Conservation (phyloP, 2,113 vertebrate genomes). For the Indri indri region DNA sequence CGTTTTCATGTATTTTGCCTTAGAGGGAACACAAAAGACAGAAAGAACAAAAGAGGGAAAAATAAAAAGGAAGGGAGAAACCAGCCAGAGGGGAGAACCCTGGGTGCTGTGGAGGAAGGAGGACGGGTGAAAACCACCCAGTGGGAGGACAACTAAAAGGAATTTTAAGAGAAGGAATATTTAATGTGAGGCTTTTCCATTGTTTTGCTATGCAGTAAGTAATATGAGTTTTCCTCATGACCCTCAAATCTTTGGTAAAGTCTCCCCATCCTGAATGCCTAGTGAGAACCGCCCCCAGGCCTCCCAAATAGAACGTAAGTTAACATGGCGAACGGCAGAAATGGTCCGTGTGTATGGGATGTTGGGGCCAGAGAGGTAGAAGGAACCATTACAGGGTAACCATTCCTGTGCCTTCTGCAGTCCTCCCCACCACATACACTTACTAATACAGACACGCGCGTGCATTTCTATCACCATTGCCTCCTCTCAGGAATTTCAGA, state of each 20-base stretch:
- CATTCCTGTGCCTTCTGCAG: too few relatives aligned
- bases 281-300: accelerated
- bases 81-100: background rate
- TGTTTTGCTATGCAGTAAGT: background rate
- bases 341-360: accelerated
- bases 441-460: too few relatives aligned
- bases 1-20: background rate
- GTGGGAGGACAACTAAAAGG: background rate
- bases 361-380: background rate
- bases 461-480: too few relatives aligned
- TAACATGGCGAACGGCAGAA: accelerated
- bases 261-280: too few relatives aligned
- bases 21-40: background rate
- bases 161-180: background rate
- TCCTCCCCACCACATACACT: accelerated
- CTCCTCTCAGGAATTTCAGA: background rate
- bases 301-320: accelerated
- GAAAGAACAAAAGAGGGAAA: background rate
- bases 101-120: background rate
- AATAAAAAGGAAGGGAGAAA: background rate
- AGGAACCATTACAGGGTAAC: too few relatives aligned
- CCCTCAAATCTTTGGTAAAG: background rate
- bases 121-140: accelerated
- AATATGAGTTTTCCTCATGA: background rate
- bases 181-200: background rate